Evolutionary conservation across 2,888 invertebrate species (phyloP).

Genomic region (Yponomeuta cagnagella): DNA sequence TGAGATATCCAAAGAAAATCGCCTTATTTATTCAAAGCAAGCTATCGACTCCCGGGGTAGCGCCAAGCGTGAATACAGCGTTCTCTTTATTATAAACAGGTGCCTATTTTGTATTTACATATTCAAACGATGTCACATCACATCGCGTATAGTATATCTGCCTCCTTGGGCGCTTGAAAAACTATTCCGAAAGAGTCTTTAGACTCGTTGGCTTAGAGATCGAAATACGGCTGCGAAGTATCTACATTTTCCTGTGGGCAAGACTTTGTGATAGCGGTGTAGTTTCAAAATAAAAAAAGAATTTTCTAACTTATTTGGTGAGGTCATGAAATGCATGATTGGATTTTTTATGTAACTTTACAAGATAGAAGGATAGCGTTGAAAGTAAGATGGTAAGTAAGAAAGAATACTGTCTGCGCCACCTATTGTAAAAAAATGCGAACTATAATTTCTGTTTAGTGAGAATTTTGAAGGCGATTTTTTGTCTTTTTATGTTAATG

Average conservation of each 20-base stretch:
- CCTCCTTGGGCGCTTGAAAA: neutral
- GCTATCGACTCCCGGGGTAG: slow-evolving; percentile 11
- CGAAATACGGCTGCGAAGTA: neutral
- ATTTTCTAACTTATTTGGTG: neutral
- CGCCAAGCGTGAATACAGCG: slow-evolving; percentile 9
- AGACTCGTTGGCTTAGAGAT: neutral
- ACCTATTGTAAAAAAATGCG: too few species aligned
- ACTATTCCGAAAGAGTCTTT: neutral
- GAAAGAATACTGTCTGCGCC: too few species aligned
- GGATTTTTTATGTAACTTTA: neutral
- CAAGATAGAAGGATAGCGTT: neutral
- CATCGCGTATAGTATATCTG: neutral
- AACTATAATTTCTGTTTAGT: too few species aligned
- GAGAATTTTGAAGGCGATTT: too few species aligned
- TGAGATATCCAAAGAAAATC: neutral
- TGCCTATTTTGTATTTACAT: slow-evolving; percentile 8
- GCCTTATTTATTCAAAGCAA: slow-evolving; percentile 14
- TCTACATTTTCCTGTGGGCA: neutral
- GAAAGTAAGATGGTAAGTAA: too few species aligned
- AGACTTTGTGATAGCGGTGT: neutral
- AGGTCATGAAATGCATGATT: neutral
- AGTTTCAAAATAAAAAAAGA: neutral
- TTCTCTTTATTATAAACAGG: slow-evolving; percentile 5
- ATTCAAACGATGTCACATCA: neutral
- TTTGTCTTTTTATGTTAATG: too few species aligned